These are phyloP conservation scores for Coendou prehensilis DNA, from an alignment of 2,797 vertebrate genomes.

Conservation along the genomic window DNA sequence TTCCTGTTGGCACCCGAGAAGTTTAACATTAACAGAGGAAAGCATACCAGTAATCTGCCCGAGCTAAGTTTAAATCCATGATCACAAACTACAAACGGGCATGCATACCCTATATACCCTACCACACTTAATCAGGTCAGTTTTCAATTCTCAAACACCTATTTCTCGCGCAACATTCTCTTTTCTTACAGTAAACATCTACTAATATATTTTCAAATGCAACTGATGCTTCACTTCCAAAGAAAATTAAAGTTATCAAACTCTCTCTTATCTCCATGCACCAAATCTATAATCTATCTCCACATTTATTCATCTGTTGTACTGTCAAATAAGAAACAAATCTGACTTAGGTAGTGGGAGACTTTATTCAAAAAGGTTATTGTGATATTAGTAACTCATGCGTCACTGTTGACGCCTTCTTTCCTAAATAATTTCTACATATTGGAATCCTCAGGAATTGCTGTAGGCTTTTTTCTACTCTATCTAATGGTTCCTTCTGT, in stretches of 20 bases:
- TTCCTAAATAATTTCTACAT: background rate
- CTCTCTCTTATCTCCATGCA: background rate
- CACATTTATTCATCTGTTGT: background rate
- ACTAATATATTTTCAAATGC: background rate
- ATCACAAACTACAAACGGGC: background rate
- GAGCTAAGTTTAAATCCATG: background rate
- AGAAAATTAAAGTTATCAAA: conserved; percentile 36
- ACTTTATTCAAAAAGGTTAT: background rate
- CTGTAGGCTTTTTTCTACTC: background rate
- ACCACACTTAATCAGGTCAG: background rate
- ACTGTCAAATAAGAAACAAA: background rate
- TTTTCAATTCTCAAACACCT: background rate
- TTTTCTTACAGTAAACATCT: background rate
- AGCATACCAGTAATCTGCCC: background rate
- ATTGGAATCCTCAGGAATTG: background rate
- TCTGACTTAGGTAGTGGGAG: background rate
- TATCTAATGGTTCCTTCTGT: background rate
- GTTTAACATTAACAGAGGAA: background rate
- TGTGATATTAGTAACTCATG: background rate
- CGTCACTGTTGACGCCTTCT: background rate
- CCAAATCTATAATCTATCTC: background rate
- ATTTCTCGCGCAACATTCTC: background rate
- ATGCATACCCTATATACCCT: background rate
- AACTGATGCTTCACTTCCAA: background rate
- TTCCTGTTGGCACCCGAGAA: background rate